Evolutionary conservation across 2,113 vertebrate genomes (phyloP), one percentile per base, ranked within the genome.

Genomic region (Seriola aureovittata): DNA sequence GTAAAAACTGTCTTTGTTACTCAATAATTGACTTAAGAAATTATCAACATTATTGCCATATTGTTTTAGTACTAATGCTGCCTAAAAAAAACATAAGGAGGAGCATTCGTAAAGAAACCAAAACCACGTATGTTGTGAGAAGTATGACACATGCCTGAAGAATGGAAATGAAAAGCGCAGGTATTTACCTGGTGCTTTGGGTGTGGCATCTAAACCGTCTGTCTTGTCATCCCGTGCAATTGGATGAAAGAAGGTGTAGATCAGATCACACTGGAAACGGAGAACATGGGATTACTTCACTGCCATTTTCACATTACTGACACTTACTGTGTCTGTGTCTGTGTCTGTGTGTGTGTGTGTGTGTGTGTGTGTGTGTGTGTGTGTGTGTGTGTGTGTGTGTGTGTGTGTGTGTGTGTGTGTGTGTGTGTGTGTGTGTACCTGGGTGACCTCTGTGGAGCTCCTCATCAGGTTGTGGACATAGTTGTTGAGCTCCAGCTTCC

Each of bases 181-280:
- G 38, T 36, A 9, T 90, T 80, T 87, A 98, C 98, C 97, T 92
- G 94, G 85, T 82, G 93, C 92, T 90, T 92, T 97, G 75, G 96
- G 85, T 50, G 95, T 89, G 69, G 95, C 93, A 17, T 97, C 97
- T 80, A 97, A 92, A 85, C 96, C 97, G 90, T 99, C 97, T 3
- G 96, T 96, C 94, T 97, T 99, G 54, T 99, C 98, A 90, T 99
- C 98, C 76, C 97, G 96, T 69, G 96, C 96, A 88, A 98, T 96
- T 3, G 98, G 97, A 91, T 99, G 98, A 93, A 98, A 99, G 94
- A 99, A 99, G 5, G 98, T 99, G 95, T 97, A 99, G 93, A 99
- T 92, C 89, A 99, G 96, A 92, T 99, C 98, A 92, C 98, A 99
- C 98, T 99, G 82, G 42, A 60, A 40, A 66, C 71, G 74, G 8